phyloP scores from a whole-genome alignment of 1,140 invertebrate species.

The Dolichoris vasculosae region DNA sequence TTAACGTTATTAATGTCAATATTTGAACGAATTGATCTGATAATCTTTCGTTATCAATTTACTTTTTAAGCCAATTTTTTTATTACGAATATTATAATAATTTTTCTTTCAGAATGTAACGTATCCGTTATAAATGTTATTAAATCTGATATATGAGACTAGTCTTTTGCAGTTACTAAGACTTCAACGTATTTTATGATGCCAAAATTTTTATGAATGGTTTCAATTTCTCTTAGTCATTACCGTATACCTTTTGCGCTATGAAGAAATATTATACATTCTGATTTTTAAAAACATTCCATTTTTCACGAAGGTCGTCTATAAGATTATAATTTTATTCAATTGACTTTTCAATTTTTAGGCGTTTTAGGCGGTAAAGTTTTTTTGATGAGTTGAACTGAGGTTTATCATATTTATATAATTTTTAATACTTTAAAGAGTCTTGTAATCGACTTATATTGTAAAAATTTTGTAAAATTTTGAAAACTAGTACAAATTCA shows the following conservation, averaged over 20 bases:
- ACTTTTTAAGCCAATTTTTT: neutral
- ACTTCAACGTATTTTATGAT: slow-evolving; percentile 7
- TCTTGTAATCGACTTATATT: no score
- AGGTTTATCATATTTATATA: no score
- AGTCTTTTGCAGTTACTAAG: neutral
- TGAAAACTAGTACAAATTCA: no score
- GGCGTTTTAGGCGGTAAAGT: no score
- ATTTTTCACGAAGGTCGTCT: neutral
- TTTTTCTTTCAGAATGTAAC: neutral
- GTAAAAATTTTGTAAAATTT: no score
- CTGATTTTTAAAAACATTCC: neutral
- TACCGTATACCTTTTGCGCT: neutral
- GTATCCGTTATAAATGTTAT: neutral
- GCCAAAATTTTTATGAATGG: slow-evolving; percentile 8
- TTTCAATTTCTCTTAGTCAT: slow-evolving; percentile 1
- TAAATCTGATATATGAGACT: slow-evolving; percentile 8
- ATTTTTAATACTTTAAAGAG: no score
- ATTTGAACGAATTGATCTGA: no score
- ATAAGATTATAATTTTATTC: neutral
- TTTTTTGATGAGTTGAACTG: no score
- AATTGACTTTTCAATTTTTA: no score
- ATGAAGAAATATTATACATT: neutral
- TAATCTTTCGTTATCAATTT: neutral
- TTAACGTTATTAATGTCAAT: no score
- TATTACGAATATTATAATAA: neutral